Evolutionary conservation across 1,140 invertebrate species (phyloP).

Genomic region (Drosophila lacertosa): DNA sequence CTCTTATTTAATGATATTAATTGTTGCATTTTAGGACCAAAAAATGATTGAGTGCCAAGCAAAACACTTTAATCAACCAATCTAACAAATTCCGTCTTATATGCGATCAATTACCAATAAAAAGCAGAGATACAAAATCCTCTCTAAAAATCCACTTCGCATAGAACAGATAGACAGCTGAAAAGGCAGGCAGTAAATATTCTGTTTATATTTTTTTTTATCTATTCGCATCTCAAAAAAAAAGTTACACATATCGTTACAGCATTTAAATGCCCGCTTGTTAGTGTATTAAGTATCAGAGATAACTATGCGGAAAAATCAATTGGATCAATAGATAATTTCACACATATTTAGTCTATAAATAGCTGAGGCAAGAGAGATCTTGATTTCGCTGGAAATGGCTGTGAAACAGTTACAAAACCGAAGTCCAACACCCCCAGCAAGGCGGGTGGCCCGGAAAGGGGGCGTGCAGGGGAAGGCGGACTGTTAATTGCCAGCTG

Average conservation of each 20-base stretch:
- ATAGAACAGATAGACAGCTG: too few species aligned
- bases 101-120: too few species aligned
- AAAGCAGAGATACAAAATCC: too few species aligned
- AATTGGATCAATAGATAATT: neutral
- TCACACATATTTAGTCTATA: conserved; percentile 4
- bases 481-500: conserved; percentile 32
- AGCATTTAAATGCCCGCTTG: neutral
- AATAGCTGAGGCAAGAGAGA: neutral
- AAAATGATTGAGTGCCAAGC: too few species aligned
- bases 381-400: conserved; percentile 6
- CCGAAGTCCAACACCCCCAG: neutral
- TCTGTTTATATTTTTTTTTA: too few species aligned
- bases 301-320: conserved; percentile 3
- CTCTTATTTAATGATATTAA: too few species aligned
- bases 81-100: too few species aligned
- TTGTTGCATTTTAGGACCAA: too few species aligned
- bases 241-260: neutral
- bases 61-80: too few species aligned
- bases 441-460: conserved; percentile 1
- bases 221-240: too few species aligned
- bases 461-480: neutral
- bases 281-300: neutral
- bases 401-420: conserved; percentile 9
- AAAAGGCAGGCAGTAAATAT: too few species aligned
- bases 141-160: too few species aligned